Base-by-base conservation (phyloP, 2,797 vertebrate genomes). In the Phataginus tricuspis region DNA sequence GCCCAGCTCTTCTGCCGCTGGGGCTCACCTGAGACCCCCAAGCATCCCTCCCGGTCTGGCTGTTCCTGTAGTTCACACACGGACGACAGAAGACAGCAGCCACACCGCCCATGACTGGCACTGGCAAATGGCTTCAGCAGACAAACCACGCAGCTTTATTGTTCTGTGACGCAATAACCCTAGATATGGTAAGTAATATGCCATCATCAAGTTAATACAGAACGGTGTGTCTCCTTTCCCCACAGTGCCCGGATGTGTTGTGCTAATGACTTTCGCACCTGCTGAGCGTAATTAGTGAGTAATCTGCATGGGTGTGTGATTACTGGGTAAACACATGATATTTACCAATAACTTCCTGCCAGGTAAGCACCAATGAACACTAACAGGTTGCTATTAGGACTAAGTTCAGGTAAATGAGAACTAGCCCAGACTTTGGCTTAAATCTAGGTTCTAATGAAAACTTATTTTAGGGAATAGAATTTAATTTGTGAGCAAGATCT, bases 211-310 rank as follows among this genome's bases (percentile, higher is more conserved):
- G 78, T 96, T 95, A 95, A 85, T 96, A 64, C 66, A 57, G 68
- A 89, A 74, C 0, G 4, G 25, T 45, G 8, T 37, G 75, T 86
- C 74, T 92, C 77, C 49, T 94, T 95, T 61, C 71, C 68, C 95
- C 86, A 51, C 49, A 39, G 61, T 91, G 75, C 71, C 49, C 15
- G 92, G 42, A 92, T 86, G 51, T 94, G 92, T 87, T 94, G 66
- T 90, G n/a, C 80, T 98, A 96, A 97, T 94, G 96, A 97, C 74
- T 96, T 96, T 87, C 91, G 78, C 69, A 85, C 95, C 89, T 95
- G 83, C 97, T 96, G 96, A 94, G 94, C 8, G 4, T 96, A 97
- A 97, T 96, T 96, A 97, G 87, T 96, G 61, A 97, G 94, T 91
- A 95, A 97, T 97, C 83, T 74, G 51, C 63, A 69, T 83, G 71